These are phyloP conservation scores for Beaufortia kweichowensis DNA, from an alignment of 2,113 vertebrate species.

Conservation along the genomic window DNA sequence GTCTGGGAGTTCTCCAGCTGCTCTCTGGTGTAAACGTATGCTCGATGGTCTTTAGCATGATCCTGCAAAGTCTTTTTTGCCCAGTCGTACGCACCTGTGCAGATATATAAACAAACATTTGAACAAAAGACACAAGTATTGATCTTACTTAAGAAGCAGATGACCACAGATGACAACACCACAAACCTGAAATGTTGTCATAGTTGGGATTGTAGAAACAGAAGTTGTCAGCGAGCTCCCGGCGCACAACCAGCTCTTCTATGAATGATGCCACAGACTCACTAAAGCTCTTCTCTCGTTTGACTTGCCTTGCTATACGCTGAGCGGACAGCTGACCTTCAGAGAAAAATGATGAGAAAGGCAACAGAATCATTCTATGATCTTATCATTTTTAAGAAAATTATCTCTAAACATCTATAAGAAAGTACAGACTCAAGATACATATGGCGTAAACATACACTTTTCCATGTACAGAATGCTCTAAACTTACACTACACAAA, in stretches of 20 bases:
- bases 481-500: too few relatives aligned
- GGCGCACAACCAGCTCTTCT: conserved; percentile 85
- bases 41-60: conserved; percentile 77
- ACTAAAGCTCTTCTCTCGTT: conserved; percentile 58
- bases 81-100: conserved; percentile 74
- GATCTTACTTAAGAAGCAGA: too few relatives aligned
- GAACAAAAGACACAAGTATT: not conserved
- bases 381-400: too few relatives aligned
- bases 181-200: conserved; percentile 80
- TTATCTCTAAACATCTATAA: not conserved
- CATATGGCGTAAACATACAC: too few relatives aligned
- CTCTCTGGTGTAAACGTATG: conserved; percentile 72
- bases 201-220: conserved; percentile 90
- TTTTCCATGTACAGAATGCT: too few relatives aligned
- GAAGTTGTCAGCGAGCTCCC: conserved; percentile 89
- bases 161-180: too few relatives aligned
- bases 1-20: conserved; percentile 81
- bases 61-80: conserved; percentile 81
- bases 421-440: not conserved
- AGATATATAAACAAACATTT: not conserved
- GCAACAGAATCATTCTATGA: too few relatives aligned
- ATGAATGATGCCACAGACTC: conserved; percentile 73
- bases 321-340: conserved; percentile 87
- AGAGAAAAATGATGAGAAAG: not conserved
- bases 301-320: conserved; percentile 79